Evolutionary conservation across 2,113 vertebrate species (phyloP).

Genomic region (Psettodes erumei): DNA sequence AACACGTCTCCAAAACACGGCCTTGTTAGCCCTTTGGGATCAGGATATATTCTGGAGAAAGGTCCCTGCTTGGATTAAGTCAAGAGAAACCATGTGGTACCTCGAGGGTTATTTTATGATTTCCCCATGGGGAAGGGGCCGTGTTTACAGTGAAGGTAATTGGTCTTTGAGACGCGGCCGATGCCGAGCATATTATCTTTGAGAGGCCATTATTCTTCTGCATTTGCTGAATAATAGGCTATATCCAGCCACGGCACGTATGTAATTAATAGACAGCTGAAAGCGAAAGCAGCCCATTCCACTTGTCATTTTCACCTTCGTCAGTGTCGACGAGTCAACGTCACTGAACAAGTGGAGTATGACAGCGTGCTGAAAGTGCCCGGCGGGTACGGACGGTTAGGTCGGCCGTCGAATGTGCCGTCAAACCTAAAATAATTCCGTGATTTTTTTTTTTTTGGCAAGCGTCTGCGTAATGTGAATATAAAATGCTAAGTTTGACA

Average conservation of each 20-base stretch:
- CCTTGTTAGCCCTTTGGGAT: conserved; percentile 40
- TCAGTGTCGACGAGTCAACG: conserved; percentile 14
- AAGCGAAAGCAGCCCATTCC: conserved; percentile 5
- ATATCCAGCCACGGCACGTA: not conserved
- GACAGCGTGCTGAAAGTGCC: not conserved
- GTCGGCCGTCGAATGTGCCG: not conserved
- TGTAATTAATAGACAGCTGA: conserved; percentile 34
- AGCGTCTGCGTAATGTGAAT: not conserved
- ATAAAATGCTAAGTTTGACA: not conserved
- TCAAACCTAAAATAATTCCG: not conserved
- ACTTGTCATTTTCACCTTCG: conserved; percentile 44
- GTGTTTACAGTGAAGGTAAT: conserved; percentile 70
- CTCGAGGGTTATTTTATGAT: conserved; percentile 65
- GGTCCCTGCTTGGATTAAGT: conserved; percentile 49
- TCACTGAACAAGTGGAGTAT: conserved; percentile 5
- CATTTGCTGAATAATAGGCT: conserved; percentile 7
- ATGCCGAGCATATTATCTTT: conserved; percentile 30
- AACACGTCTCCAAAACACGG: conserved; percentile 14
- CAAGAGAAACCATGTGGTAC: conserved; percentile 47
- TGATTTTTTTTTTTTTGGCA: not conserved
- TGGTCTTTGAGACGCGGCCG: conserved; percentile 44
- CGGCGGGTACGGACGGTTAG: not conserved
- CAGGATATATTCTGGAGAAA: conserved; percentile 23
- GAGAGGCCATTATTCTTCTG: conserved; percentile 40
- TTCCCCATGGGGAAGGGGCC: conserved; percentile 58